phyloP scores from a whole-genome alignment of 2,113 vertebrate species.

The Dendropsophus ebraccatus region DNA sequence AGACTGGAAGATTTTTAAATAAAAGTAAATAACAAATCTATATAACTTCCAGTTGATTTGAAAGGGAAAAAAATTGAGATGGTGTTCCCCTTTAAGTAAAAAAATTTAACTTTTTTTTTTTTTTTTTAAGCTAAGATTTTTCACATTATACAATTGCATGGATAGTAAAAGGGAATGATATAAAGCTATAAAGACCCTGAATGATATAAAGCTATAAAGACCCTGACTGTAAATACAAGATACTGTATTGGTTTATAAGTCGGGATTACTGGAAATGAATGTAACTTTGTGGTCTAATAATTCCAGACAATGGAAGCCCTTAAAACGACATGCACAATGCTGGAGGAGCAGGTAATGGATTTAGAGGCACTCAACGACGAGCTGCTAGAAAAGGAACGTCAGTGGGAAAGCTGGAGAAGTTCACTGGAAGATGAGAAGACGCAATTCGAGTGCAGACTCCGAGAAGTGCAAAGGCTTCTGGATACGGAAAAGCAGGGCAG shows the following conservation, averaged over 20 bases:
- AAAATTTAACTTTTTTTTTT: too few species aligned
- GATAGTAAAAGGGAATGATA: background rate
- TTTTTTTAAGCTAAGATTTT: too few species aligned
- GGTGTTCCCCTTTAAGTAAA: too few species aligned
- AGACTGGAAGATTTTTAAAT: too few species aligned
- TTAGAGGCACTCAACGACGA: constrained; percentile 96
- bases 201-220: too few species aligned
- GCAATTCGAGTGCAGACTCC: constrained; percentile 90
- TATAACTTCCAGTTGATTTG: too few species aligned
- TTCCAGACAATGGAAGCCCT: constrained; percentile 96
- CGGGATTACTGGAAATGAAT: background rate
- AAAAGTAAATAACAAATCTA: too few species aligned
- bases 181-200: too few species aligned
- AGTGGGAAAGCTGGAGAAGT: constrained; percentile 94
- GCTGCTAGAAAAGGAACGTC: constrained; percentile 95
- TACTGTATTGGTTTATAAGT: background rate
- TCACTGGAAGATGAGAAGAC: constrained; percentile 94
- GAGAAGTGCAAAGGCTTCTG: constrained; percentile 93
- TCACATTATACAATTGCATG: too few species aligned
- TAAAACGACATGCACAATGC: constrained; percentile 98
- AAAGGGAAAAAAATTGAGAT: too few species aligned
- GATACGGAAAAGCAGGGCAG: constrained; percentile 98
- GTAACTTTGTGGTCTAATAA: background rate
- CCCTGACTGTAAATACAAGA: too few species aligned
- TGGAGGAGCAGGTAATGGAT: constrained; percentile 97